Evolutionary conservation across 1,140 invertebrate species (phyloP), one percentile per base, ranked within the genome.

Genomic region (Leptopilina boulardi): DNA sequence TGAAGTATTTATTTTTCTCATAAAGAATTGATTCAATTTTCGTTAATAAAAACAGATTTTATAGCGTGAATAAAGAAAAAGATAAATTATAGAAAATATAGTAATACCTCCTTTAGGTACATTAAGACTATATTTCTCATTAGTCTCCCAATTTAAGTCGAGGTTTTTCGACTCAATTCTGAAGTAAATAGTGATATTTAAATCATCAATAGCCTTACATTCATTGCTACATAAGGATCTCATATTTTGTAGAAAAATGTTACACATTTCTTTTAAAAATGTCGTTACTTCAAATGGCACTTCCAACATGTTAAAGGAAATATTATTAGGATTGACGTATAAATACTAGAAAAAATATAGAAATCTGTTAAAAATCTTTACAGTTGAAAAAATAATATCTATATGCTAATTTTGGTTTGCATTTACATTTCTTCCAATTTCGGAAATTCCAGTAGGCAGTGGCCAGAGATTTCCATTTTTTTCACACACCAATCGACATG

Each of bases 381-480:
- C 2, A 5, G 26, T 30, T 30, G 26, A 5, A 30, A 30, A 30
- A 30, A 8, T 38, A 38, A 8, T 8, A 38, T 8, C 5, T 3
- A 38, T 38, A 3, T 54, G n/a, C 5, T 56, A 18, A 30, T 54
- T 30, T 26, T 74, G 11, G 19, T 44, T 26, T 21, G 38, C 19
- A 47, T 23, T 76, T 77, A 79, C 80, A 41, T n/a, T 77, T 73
- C 71, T 78, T 19, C 70, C 73, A 47, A 79, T 38, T 19, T 18
- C 11, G 10, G 87, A 91, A 0, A 85, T 86, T 3, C 87, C 92
- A 0, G 93, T 94, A 5, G 95, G 95, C 80, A 92, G 87, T 0
- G 95, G 95, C 95, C 95, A 96, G 15, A 96, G 90, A 1, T 93
- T 91, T 0, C 94, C 94, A 82, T 92, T 93, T 51, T 90, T 87